Conservation (phyloP, 2,113 vertebrate species). For the Eurypyga helias region DNA sequence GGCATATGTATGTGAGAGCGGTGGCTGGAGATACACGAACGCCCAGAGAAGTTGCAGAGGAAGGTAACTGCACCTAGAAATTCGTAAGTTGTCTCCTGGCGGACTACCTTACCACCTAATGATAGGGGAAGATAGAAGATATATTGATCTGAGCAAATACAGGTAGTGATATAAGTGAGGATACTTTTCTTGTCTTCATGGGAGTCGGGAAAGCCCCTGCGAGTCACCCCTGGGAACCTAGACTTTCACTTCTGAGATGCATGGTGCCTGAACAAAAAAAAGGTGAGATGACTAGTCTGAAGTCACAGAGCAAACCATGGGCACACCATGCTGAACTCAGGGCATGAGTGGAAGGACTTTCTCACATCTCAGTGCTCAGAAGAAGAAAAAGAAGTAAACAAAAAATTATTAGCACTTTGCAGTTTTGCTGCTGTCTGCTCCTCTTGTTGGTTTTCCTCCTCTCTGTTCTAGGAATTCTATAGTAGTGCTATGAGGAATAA, state of each 20-base stretch:
- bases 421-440: not conserved
- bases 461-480: conserved; percentile 42
- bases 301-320: not conserved
- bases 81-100: not conserved
- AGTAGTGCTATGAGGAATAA: conserved; percentile 45
- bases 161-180: not conserved
- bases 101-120: not conserved
- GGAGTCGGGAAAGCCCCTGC: not conserved
- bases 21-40: not conserved
- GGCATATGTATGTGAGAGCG: fast-evolving
- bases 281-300: not conserved
- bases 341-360: not conserved
- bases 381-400: not conserved
- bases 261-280: not conserved
- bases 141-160: not conserved
- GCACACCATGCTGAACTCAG: not conserved
- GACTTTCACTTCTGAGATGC: not conserved
- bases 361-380: not conserved
- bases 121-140: not conserved
- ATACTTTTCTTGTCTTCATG: not conserved
- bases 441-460: conserved; percentile 19
- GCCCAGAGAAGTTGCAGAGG: not conserved
- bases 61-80: not conserved
- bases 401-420: not conserved
- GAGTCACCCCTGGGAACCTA: not conserved